These are phyloP conservation scores for Pseudochirops corinnae DNA, from an alignment of 2,797 vertebrate species.

Conservation along the genomic window DNA sequence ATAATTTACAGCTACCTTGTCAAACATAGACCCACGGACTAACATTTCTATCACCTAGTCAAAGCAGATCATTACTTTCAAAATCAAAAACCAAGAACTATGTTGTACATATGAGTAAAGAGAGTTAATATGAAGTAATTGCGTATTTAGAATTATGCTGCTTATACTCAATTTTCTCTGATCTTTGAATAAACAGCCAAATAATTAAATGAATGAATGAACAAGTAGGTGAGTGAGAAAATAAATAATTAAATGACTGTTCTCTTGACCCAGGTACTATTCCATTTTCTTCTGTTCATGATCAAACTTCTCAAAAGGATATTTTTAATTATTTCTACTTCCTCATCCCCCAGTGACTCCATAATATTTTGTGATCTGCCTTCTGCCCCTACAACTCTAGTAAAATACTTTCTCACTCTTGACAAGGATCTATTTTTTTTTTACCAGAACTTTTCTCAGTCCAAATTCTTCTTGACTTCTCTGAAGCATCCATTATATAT, in stretches of 20 bases:
- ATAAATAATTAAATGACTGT: neutral
- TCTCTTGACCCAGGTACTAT: neutral
- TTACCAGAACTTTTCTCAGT: neutral
- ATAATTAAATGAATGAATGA: neutral
- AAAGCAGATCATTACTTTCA: slow-evolving; percentile 73
- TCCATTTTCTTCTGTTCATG: slow-evolving; percentile 1
- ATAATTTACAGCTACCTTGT: slow-evolving; percentile 78
- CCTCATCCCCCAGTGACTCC: neutral
- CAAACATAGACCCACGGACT: slow-evolving; percentile 69
- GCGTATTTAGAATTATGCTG: slow-evolving; percentile 48
- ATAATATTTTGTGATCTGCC: neutral
- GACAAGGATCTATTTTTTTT: neutral
- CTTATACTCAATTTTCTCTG: neutral
- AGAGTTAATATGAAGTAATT: slow-evolving; percentile 64
- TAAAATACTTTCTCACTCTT: neutral
- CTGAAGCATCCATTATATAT: neutral
- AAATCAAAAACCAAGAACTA: slow-evolving; percentile 56
- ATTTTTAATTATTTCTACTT: neutral
- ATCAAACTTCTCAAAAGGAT: neutral
- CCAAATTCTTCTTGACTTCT: neutral
- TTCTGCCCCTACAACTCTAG: neutral
- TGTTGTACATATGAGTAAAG: slow-evolving; percentile 76
- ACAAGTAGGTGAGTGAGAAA: neutral
- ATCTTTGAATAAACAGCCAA: neutral
- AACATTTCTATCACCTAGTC: slow-evolving; percentile 67